Evolutionary conservation across 2,113 vertebrate species (phyloP).

Genomic region (Galbula dea): DNA sequence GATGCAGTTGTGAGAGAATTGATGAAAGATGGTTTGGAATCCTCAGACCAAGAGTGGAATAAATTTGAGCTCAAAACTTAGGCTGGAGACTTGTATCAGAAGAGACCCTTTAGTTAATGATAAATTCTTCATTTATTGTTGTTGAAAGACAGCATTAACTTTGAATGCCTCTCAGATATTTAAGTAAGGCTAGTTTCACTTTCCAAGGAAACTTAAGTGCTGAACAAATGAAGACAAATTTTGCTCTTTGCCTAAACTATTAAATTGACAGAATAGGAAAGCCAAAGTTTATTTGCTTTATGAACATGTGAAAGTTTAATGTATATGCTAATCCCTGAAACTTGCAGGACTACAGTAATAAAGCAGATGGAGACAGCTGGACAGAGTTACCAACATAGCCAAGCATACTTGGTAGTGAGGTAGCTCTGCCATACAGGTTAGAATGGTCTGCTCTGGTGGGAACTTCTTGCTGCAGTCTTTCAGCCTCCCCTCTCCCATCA

Average conservation of each 20-base stretch:
- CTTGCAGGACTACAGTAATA: background rate
- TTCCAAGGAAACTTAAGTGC: background rate
- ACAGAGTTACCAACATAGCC: background rate
- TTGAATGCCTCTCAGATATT: constrained; percentile 10
- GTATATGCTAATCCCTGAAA: constrained; percentile 11
- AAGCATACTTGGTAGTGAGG: background rate
- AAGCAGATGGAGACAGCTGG: background rate
- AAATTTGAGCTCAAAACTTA: background rate
- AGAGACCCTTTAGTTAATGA: background rate
- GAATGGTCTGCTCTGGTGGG: background rate
- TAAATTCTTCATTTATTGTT: background rate
- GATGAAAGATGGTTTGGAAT: background rate
- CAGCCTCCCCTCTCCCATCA: background rate
- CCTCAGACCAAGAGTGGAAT: background rate
- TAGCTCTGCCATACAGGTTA: background rate
- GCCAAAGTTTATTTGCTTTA: background rate
- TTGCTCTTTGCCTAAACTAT: background rate
- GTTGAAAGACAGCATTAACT: background rate
- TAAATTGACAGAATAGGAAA: background rate
- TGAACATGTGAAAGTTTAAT: background rate
- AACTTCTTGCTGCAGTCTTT: background rate
- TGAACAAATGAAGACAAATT: background rate
- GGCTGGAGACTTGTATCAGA: background rate
- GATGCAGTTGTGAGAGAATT: background rate
- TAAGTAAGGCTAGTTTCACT: background rate